Evolutionary conservation across 2,888 invertebrate species (phyloP).

Genomic region (Meloe dianella): DNA sequence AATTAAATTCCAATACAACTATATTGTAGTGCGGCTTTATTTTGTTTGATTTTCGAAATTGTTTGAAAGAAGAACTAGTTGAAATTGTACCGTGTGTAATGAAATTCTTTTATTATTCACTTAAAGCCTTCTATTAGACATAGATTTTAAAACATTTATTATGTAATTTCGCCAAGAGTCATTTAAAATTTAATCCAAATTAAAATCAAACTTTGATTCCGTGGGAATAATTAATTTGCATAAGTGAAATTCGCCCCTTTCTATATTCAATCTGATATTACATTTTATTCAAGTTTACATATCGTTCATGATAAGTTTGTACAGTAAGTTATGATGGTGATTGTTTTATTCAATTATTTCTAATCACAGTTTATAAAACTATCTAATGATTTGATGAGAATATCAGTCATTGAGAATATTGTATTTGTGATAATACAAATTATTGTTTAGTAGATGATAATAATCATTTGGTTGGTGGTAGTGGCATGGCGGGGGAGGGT

Average conservation of each 20-base stretch:
- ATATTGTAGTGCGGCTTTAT: no score
- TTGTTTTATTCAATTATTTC: no score
- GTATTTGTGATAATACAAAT: not conserved
- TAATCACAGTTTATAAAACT: no score
- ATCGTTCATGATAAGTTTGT: conserved; percentile 35
- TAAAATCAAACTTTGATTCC: conserved; percentile 34
- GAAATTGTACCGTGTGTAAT: no score
- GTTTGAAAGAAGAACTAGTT: conserved; percentile 12
- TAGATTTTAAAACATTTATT: conserved; percentile 2
- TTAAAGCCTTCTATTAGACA: not conserved
- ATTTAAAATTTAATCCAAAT: conserved; percentile 30
- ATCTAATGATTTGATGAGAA: not conserved
- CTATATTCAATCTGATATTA: conserved; percentile 14
- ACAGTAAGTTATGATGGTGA: conserved; percentile 11
- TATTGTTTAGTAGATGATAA: not conserved
- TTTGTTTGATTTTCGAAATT: conserved; percentile 14
- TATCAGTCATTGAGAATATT: not conserved
- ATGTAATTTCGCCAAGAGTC: conserved; percentile 19
- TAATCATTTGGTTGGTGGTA: not conserved
- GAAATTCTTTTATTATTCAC: not conserved
- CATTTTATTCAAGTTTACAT: conserved; percentile 37
- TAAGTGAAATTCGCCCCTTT: conserved; percentile 30
- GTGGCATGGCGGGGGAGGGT: not conserved
- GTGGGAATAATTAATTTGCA: conserved; percentile 35
- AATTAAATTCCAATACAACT: no score